Evolutionary conservation across 2,797 vertebrate genomes (phyloP).

Genomic region (Lutjanus campechanus): DNA sequence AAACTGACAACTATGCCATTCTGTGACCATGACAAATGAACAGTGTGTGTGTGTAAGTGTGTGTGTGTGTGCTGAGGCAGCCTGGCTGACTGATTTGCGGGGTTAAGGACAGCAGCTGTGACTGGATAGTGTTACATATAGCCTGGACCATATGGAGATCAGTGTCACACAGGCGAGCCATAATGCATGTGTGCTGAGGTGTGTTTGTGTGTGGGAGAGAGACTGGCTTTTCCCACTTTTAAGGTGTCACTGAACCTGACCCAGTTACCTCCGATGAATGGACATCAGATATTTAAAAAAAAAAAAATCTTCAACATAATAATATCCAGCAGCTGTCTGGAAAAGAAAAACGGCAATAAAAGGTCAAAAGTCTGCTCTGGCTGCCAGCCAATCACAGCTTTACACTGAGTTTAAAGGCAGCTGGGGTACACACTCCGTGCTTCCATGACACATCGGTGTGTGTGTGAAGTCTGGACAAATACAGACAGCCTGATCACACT

Average conservation of each 20-base stretch:
- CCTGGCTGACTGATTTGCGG: constrained; percentile 4
- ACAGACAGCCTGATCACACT: constrained; percentile 31
- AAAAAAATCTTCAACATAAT: constrained; percentile 27
- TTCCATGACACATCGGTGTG: constrained; percentile 16
- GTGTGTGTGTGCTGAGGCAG: neutral
- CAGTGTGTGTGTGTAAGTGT: constrained; percentile 2
- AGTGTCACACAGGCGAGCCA: constrained; percentile 9
- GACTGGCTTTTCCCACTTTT: neutral
- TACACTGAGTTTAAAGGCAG: constrained; percentile 35
- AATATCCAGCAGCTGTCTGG: constrained; percentile 30
- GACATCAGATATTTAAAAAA: constrained; percentile 20
- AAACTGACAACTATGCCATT: constrained; percentile 64
- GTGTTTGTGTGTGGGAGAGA: constrained; percentile 1
- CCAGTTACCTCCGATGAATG: neutral
- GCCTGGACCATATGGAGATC: constrained; percentile 24
- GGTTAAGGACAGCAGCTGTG: constrained; percentile 21
- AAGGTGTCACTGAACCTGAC: constrained; percentile 17
- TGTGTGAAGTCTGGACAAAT: constrained; percentile 31
- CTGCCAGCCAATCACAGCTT: constrained; percentile 21
- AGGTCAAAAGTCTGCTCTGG: constrained; percentile 29
- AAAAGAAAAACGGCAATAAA: constrained; percentile 26
- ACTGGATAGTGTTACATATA: constrained; percentile 35
- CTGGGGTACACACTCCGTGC: constrained; percentile 2
- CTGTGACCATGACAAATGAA: constrained; percentile 31
- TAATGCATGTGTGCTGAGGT: constrained; percentile 11